Conservation (phyloP, 2,797 vertebrate species). For the Chromis chromis region DNA sequence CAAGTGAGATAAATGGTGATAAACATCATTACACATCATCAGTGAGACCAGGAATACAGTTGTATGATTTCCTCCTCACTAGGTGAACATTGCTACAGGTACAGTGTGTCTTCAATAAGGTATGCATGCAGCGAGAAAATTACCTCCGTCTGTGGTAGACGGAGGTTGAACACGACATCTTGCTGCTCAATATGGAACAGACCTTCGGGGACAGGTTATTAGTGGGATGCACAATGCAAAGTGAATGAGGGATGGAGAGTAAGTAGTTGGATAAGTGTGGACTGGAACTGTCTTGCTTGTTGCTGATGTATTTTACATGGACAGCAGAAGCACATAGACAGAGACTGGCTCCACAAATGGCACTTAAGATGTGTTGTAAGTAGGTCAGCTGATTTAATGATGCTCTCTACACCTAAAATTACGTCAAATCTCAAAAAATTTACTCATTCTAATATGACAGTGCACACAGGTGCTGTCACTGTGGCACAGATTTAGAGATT, state of each 20-base stretch:
- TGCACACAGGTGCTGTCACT: background rate
- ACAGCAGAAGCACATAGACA: slow-evolving; percentile 10
- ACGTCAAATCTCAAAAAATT: slow-evolving; percentile 30
- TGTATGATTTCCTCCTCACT: background rate
- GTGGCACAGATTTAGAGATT: background rate
- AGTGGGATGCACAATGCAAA: slow-evolving; percentile 33
- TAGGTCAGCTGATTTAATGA: slow-evolving; percentile 58
- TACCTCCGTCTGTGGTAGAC: slow-evolving; percentile 22
- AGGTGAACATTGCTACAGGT: background rate
- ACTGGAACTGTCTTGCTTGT: slow-evolving; percentile 18
- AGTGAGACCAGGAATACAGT: background rate
- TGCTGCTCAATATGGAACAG: slow-evolving; percentile 46
- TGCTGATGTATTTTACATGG: slow-evolving; percentile 28
- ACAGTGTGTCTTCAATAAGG: slow-evolving; percentile 8
- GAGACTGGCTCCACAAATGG: slow-evolving; percentile 29
- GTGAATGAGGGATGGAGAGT: slow-evolving; percentile 37
- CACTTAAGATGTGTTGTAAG: slow-evolving; percentile 30
- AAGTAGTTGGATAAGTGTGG: slow-evolving; percentile 13
- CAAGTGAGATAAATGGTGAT: background rate
- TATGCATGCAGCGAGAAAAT: slow-evolving; percentile 7
- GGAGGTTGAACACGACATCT: slow-evolving; percentile 47
- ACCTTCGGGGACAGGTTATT: slow-evolving; percentile 44
- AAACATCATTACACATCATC: slow-evolving; percentile 14
- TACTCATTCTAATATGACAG: slow-evolving; percentile 1
- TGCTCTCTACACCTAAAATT: slow-evolving; percentile 28